A percentile compares a stretch with the other conserved stretches of the same genome.
Conservation (phyloP, 2,888 invertebrate species). For the Pseudoips prasinana region DNA sequence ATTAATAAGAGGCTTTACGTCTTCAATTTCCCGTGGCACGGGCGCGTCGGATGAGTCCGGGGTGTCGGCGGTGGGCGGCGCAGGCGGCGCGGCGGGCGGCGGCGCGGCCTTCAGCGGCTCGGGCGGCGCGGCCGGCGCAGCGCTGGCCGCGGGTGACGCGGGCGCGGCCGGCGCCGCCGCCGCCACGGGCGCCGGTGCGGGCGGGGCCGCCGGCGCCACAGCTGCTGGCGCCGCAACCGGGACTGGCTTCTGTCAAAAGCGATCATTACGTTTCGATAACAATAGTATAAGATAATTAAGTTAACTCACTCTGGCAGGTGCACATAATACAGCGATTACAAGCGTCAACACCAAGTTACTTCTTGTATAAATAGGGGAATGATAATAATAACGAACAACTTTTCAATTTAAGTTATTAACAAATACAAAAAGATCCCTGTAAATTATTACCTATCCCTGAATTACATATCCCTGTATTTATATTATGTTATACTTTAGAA, state of each 20-base stretch:
- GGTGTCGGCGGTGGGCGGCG: constrained; percentile 36
- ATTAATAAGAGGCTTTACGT: constrained; percentile 51
- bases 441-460: too few relatives aligned
- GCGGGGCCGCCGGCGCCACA: constrained; percentile 19
- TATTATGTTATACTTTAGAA: too few relatives aligned
- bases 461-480: too few relatives aligned
- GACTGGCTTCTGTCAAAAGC: constrained; percentile 43
- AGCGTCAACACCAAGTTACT: too few relatives aligned
- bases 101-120: constrained; percentile 15
- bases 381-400: too few relatives aligned
- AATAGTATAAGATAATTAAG: too few relatives aligned
- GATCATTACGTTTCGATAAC: constrained; percentile 1
- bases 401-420: too few relatives aligned
- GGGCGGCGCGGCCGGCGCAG: constrained; percentile 34
- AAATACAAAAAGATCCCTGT: too few relatives aligned
- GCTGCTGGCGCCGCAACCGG: constrained; percentile 35
- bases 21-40: constrained; percentile 38
- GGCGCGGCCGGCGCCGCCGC: constrained; percentile 47
- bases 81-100: constrained; percentile 43
- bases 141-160: constrained; percentile 35
- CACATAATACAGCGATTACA: too few relatives aligned
- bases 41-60: constrained; percentile 48
- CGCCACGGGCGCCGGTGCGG: constrained; percentile 9
- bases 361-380: too few relatives aligned
- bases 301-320: too few relatives aligned